Conservation (phyloP, 2,888 invertebrate species). For the Priocnemis perturbator region DNA sequence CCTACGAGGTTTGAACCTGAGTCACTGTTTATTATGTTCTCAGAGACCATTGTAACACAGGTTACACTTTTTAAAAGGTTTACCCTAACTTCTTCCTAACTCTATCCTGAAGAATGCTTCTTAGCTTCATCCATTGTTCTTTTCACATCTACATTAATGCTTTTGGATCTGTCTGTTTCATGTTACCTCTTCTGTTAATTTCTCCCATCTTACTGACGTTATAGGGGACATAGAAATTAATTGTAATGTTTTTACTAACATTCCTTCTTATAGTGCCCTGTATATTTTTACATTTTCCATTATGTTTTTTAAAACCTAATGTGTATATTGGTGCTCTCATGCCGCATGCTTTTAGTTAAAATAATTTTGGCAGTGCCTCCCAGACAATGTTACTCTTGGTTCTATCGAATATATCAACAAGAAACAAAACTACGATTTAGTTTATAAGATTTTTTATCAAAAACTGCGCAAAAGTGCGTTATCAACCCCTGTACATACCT, state of each 20-base stretch:
- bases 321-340: slow-evolving; percentile 37
- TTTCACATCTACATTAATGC: slow-evolving; percentile 38
- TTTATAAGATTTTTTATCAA: slow-evolving; percentile 12
- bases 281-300: slow-evolving; percentile 24
- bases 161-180: slow-evolving; percentile 28
- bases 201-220: slow-evolving; percentile 23
- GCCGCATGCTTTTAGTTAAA: slow-evolving; percentile 47
- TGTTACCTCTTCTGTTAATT: slow-evolving; percentile 28
- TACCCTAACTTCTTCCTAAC: slow-evolving; percentile 53
- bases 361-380: slow-evolving; percentile 31
- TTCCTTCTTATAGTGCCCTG: slow-evolving; percentile 33
- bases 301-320: slow-evolving; percentile 33
- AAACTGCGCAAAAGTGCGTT: slow-evolving; percentile 21
- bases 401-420: slow-evolving; percentile 25
- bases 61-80: slow-evolving; percentile 38
- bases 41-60: slow-evolving; percentile 36
- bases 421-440: slow-evolving; percentile 16
- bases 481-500: slow-evolving; percentile 16
- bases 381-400: slow-evolving; percentile 13
- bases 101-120: slow-evolving; percentile 57
- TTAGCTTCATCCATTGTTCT: slow-evolving; percentile 36
- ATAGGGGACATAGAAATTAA: too few relatives aligned
- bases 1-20: slow-evolving; percentile 53
- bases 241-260: slow-evolving; percentile 21
- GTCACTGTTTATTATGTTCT: slow-evolving; percentile 41